These are phyloP conservation scores for Cataglyphis albicans DNA, from an alignment of 2,888 invertebrate genomes.

Conservation along the genomic window DNA sequence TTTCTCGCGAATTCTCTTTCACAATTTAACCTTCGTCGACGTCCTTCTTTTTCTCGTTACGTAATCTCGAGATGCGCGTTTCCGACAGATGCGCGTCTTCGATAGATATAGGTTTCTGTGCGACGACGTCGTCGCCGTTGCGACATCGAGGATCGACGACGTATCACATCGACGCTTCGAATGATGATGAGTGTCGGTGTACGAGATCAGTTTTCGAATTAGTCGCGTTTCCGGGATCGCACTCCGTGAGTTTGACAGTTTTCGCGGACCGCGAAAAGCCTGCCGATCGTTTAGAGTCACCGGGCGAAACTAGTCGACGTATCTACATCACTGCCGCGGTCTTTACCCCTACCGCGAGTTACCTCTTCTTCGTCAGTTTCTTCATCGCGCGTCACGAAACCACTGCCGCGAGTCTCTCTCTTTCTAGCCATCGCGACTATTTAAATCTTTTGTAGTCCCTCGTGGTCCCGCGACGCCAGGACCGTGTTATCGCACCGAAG, in stretches of 20 bases:
- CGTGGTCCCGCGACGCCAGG: conserved; percentile 40
- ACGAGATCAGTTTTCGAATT: background rate
- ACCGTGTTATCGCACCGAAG: conserved; percentile 1
- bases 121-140: conserved; percentile 33
- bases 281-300: conserved; percentile 78
- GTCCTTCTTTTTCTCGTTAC: conserved; percentile 49
- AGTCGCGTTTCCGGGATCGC: conserved; percentile 7
- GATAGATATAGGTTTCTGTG: background rate
- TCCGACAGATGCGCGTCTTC: conserved; percentile 25
- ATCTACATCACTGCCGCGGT: conserved; percentile 76
- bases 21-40: conserved; percentile 17
- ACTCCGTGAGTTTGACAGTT: conserved; percentile 53
- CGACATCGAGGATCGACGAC: conserved; percentile 16
- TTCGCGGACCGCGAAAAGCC: conserved; percentile 59
- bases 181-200: background rate
- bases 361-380: conserved; percentile 63
- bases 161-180: conserved; percentile 10
- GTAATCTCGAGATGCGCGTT: conserved; percentile 31
- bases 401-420: conserved; percentile 53
- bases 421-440: conserved; percentile 74
- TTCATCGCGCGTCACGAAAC: conserved; percentile 67
- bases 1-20: conserved; percentile 21
- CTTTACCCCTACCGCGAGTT: conserved; percentile 65
- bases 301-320: conserved; percentile 73
- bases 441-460: conserved; percentile 80